Evolutionary conservation across 2,797 vertebrate genomes (phyloP).

Genomic region (Calcarius lapponicus): DNA sequence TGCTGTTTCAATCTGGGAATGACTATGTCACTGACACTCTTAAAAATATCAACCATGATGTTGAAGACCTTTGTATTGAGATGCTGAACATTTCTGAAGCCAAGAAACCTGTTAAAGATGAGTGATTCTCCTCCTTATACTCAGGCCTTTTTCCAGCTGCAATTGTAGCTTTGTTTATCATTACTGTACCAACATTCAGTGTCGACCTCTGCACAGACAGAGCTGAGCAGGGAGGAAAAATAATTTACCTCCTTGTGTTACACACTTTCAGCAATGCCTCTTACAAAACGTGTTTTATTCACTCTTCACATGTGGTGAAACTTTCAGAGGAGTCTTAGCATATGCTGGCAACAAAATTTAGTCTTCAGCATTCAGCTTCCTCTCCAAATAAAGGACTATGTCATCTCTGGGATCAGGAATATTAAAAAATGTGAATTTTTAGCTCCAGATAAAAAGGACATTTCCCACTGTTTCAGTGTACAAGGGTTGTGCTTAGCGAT

Average conservation of each 20-base stretch:
- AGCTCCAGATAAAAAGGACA: background rate
- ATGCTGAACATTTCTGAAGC: background rate
- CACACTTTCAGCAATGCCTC: background rate
- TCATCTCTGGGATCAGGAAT: conserved; percentile 31
- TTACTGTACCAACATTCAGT: background rate
- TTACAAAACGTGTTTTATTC: conserved; percentile 20
- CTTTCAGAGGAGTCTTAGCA: conserved; percentile 8
- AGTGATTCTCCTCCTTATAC: background rate
- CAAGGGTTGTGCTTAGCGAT: conserved; percentile 28
- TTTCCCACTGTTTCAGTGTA: background rate
- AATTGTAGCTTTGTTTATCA: background rate
- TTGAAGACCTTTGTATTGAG: background rate
- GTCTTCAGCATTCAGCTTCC: conserved; percentile 39
- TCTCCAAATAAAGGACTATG: background rate
- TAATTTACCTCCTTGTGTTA: background rate
- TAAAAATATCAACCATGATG: background rate
- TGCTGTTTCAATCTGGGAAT: accelerated
- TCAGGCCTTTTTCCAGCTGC: background rate
- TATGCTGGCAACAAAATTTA: conserved; percentile 39
- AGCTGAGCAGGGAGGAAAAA: background rate
- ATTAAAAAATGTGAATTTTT: conserved; percentile 25
- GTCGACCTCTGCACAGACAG: background rate
- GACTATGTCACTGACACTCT: background rate
- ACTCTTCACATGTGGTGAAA: background rate
- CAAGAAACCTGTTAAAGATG: background rate